Percentiles rank a stretch among this genome's conserved stretches.
Evolutionary conservation across 1,140 invertebrate species (phyloP).

Genomic region (Drosophila mojavensis): DNA sequence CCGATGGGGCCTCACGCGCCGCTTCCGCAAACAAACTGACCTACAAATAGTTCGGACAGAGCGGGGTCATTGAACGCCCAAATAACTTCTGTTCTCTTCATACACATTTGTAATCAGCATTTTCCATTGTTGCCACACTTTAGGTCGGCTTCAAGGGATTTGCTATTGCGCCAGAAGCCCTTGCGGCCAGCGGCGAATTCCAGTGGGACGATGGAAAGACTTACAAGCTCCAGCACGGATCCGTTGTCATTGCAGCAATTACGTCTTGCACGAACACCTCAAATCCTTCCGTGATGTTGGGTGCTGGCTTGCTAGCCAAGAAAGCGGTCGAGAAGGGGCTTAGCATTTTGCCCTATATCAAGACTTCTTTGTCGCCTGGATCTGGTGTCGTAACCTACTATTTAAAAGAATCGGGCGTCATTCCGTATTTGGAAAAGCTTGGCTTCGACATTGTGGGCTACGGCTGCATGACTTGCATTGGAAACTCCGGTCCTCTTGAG

Average conservation of each 20-base stretch:
- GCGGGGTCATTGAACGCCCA: constrained; percentile 61
- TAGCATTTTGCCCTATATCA: constrained; percentile 95
- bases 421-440: constrained; percentile 92
- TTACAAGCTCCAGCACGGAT: constrained; percentile 95
- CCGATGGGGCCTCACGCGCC: constrained; percentile 36
- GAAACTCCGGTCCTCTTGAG: constrained; percentile 97
- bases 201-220: constrained; percentile 92
- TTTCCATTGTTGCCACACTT: constrained; percentile 55
- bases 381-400: constrained; percentile 99
- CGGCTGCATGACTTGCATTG: constrained; percentile 99
- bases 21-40: constrained; percentile 73
- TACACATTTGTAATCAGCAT: not conserved
- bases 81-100: constrained; percentile 20
- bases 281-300: constrained; percentile 99
- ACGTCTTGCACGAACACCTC: constrained; percentile 99
- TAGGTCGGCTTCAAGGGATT: constrained; percentile 98
- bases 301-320: constrained; percentile 96
- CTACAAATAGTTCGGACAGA: constrained; percentile 46
- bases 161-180: constrained; percentile 90
- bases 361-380: constrained; percentile 98
- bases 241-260: constrained; percentile 98
- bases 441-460: constrained; percentile 98
- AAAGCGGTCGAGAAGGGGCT: constrained; percentile 97
- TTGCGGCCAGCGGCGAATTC: constrained; percentile 89
- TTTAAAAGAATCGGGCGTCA: constrained; percentile 92